A percentile compares a stretch with the other conserved stretches of the same genome.
These are phyloP conservation scores for Aphis gossypii DNA, from an alignment of 1,140 invertebrate species.

Conservation along the genomic window DNA sequence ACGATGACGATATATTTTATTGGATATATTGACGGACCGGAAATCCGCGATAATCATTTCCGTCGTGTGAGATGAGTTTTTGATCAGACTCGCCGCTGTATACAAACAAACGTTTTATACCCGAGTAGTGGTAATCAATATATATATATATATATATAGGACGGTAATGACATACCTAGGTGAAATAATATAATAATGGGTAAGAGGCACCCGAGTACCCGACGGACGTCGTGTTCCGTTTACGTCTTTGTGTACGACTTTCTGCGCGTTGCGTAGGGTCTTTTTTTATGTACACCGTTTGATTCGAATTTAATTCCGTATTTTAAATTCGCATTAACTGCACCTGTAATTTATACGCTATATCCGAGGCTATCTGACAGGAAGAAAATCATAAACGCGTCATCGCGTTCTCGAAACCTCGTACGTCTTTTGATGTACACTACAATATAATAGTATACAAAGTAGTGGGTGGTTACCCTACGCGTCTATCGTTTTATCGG, in stretches of 20 bases:
- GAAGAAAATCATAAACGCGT: not conserved
- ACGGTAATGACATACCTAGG: not conserved
- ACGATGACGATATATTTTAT: not conserved
- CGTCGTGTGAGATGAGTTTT: not conserved
- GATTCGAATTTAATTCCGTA: constrained; percentile 18
- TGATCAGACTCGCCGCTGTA: not conserved
- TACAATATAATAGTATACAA: not conserved
- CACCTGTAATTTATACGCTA: not conserved
- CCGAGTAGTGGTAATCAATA: not conserved
- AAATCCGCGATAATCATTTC: not conserved
- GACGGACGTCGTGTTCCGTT: not conserved
- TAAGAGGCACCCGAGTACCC: not conserved
- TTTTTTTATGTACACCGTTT: not conserved
- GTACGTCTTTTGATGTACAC: not conserved
- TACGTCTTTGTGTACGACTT: not conserved
- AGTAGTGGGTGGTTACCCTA: not conserved
- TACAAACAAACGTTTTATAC: not conserved
- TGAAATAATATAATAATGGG: not conserved
- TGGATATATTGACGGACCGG: not conserved
- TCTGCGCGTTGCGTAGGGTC: not conserved
- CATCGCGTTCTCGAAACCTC: not conserved
- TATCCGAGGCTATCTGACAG: not conserved
- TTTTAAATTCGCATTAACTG: constrained; percentile 25
- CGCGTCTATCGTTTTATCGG: constrained; percentile 22
- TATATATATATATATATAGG: not conserved